Evolutionary conservation across 2,888 invertebrate genomes (phyloP).

Genomic region (Abscondita cerata): DNA sequence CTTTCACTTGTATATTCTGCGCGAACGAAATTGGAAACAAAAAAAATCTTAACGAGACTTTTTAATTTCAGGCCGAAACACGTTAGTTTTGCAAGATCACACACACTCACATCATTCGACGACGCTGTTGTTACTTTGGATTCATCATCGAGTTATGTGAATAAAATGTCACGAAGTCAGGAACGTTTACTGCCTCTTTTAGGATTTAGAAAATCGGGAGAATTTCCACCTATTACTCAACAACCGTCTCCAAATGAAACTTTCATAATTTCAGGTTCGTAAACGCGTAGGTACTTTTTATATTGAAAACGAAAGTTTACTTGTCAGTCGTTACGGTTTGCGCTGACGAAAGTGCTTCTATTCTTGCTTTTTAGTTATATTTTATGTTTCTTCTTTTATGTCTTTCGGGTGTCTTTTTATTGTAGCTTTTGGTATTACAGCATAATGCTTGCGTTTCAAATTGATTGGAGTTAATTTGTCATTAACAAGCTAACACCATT

Average conservation of each 20-base stretch:
- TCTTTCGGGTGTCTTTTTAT: no score
- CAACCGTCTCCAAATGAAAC: slow-evolving; percentile 61
- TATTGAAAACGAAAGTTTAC: background rate
- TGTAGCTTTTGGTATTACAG: no score
- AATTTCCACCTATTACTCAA: slow-evolving; percentile 58
- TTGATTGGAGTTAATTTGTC: no score
- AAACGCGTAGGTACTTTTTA: background rate
- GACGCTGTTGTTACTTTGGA: slow-evolving; percentile 64
- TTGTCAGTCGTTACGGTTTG: no score
- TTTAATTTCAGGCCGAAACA: slow-evolving; percentile 75
- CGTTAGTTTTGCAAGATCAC: slow-evolving; percentile 89
- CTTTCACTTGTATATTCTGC: no score
- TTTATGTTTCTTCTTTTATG: no score
- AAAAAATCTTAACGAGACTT: background rate
- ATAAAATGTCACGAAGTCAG: slow-evolving; percentile 63
- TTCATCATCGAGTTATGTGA: slow-evolving; percentile 54
- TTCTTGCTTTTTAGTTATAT: no score
- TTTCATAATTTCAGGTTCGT: slow-evolving; percentile 65
- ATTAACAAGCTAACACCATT: no score
- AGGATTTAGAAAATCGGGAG: slow-evolving; percentile 63
- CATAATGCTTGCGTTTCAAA: no score
- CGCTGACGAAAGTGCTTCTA: no score
- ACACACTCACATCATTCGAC: slow-evolving; percentile 85
- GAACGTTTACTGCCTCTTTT: slow-evolving; percentile 77
- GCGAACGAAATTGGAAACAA: no score